phyloP scores from a whole-genome alignment of 2,797 vertebrate genomes.

The Cyprinodon diabolis region DNA sequence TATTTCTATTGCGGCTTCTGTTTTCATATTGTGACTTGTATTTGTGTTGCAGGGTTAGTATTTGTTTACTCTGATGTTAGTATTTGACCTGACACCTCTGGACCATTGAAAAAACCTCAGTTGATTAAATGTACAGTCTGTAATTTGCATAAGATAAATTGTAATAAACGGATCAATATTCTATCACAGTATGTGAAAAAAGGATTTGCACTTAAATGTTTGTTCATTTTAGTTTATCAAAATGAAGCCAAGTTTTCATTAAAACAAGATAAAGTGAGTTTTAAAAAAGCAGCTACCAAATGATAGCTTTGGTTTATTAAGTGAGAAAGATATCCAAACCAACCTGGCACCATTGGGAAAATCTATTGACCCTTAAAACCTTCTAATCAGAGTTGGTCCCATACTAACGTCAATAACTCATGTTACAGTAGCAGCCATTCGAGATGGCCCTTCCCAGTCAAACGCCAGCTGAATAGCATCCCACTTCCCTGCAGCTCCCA shows the following conservation, averaged over 20 bases:
- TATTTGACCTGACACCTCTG: too few species aligned
- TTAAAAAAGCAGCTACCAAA: background rate
- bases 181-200: background rate
- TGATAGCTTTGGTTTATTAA: background rate
- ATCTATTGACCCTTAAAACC: too few species aligned
- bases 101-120: background rate
- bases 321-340: background rate
- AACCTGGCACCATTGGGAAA: background rate
- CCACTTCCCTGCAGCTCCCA: too few species aligned
- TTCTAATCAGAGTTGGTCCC: background rate
- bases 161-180: background rate
- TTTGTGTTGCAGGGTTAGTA: too few species aligned
- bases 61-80: too few species aligned
- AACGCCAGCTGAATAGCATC: too few species aligned
- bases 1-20: too few species aligned
- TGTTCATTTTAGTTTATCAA: background rate
- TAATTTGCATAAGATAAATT: background rate
- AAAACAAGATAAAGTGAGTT: background rate
- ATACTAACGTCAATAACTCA: background rate
- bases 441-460: too few species aligned
- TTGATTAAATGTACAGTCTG: too few species aligned
- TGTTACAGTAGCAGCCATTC: background rate
- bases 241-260: background rate
- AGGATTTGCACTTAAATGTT: background rate
- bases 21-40: too few species aligned